These are phyloP conservation scores for Brienomyrus brachyistius DNA, from an alignment of 2,113 vertebrate genomes.

Conservation along the genomic window DNA sequence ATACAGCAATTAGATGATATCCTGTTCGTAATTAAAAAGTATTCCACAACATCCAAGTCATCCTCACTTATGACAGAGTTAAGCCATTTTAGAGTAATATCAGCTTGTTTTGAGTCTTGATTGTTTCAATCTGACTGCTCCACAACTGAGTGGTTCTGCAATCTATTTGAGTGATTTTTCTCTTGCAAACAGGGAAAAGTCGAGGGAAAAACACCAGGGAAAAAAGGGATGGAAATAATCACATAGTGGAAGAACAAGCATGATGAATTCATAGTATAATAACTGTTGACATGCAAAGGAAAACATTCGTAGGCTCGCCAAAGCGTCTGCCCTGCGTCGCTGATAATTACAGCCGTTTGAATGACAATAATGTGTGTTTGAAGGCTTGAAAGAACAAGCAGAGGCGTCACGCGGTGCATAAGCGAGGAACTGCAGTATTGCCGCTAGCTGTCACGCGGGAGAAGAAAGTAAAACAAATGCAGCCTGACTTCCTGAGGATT, in stretches of 20 bases:
- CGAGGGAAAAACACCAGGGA: neutral
- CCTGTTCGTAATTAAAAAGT: neutral
- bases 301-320: neutral
- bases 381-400: slow-evolving; percentile 10
- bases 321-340: neutral
- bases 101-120: neutral
- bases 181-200: neutral
- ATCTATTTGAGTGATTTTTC: neutral
- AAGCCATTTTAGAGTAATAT: neutral
- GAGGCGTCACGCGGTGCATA: neutral
- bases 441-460: slow-evolving; percentile 7
- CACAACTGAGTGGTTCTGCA: neutral
- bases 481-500: neutral
- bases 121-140: neutral
- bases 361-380: slow-evolving; percentile 13
- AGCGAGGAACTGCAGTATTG: neutral
- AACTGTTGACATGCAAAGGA: slow-evolving; percentile 2
- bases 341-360: slow-evolving; percentile 12
- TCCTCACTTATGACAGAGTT: neutral
- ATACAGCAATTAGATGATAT: neutral
- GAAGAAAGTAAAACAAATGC: slow-evolving; percentile 14
- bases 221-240: slow-evolving; percentile 5
- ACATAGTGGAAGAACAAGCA: slow-evolving; percentile 1
- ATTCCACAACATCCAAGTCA: neutral
- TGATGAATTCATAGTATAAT: slow-evolving; percentile 13